Percentiles rank a stretch among this genome's conserved stretches.
phyloP scores from a whole-genome alignment of 30 jellyfish, hydroid and myxozoan species.

The Pelagia noctiluca region DNA sequence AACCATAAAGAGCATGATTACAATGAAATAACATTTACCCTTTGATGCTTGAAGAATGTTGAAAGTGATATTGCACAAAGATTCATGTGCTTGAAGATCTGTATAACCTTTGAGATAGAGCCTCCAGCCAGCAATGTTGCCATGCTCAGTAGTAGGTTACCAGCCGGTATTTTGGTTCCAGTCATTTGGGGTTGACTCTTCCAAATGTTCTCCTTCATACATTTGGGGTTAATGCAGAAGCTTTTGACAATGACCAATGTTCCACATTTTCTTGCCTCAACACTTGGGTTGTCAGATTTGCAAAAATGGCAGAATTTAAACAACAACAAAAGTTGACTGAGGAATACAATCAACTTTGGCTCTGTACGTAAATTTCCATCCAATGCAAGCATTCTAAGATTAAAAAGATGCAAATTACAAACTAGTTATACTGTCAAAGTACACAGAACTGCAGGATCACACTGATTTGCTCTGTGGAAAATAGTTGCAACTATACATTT shows the following conservation, averaged over 20 bases:
- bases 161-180: slow-evolving; percentile 56
- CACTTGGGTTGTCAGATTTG: slow-evolving; percentile 8
- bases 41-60: background rate
- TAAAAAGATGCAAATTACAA: no score
- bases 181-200: slow-evolving; percentile 38
- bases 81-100: background rate
- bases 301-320: background rate
- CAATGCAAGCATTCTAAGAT: background rate
- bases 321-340: background rate
- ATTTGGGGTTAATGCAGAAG: slow-evolving; percentile 27
- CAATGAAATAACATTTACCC: background rate
- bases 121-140: slow-evolving; percentile 6
- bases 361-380: background rate
- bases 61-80: background rate
- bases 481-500: no score
- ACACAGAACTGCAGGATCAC: no score
- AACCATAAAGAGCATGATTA: background rate
- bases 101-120: background rate
- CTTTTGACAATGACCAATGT: slow-evolving; percentile 16
- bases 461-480: no score
- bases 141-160: slow-evolving; percentile 13
- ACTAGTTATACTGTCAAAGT: no score
- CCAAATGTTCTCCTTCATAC: slow-evolving; percentile 21
- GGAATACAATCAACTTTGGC: slow-evolving; percentile 41
- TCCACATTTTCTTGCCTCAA: slow-evolving; percentile 18